These are phyloP conservation scores for Neoseiulus cucumeris DNA, from an alignment of 1,140 invertebrate species.

Conservation along the genomic window DNA sequence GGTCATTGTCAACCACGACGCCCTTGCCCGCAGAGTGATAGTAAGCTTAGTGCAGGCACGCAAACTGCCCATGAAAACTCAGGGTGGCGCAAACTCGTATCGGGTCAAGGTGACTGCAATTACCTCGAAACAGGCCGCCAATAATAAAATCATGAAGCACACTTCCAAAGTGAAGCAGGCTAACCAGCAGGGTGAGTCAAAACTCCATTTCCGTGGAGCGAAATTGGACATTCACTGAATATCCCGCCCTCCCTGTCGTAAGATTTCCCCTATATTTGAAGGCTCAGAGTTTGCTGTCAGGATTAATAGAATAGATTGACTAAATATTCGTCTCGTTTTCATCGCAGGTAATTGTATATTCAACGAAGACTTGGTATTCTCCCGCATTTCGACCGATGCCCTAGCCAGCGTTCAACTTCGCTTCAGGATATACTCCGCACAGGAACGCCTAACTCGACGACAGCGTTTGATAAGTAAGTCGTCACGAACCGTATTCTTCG, in stretches of 20 bases:
- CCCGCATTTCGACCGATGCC: not conserved
- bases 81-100: not conserved
- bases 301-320: no score
- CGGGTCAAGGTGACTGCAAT: not conserved
- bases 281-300: no score
- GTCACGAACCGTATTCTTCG: no score
- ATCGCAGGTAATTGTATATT: constrained; percentile 9
- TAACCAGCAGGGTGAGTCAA: not conserved
- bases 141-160: not conserved
- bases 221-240: no score
- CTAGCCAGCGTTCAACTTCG: not conserved
- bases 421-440: constrained; percentile 3
- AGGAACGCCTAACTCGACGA: constrained; percentile 4
- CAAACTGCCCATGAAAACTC: not conserved
- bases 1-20: not conserved
- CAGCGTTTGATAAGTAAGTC: not conserved
- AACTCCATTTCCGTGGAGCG: no score
- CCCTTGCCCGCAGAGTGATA: not conserved
- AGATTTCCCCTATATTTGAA: no score
- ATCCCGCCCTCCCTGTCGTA: no score
- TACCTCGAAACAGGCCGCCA: not conserved
- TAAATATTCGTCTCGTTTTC: no score
- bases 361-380: constrained; percentile 8
- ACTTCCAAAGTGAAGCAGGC: not conserved
- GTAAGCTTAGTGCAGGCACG: not conserved